Base-by-base conservation (phyloP, 2,888 invertebrate genomes). In the Caenorhabditis sp. region DNA sequence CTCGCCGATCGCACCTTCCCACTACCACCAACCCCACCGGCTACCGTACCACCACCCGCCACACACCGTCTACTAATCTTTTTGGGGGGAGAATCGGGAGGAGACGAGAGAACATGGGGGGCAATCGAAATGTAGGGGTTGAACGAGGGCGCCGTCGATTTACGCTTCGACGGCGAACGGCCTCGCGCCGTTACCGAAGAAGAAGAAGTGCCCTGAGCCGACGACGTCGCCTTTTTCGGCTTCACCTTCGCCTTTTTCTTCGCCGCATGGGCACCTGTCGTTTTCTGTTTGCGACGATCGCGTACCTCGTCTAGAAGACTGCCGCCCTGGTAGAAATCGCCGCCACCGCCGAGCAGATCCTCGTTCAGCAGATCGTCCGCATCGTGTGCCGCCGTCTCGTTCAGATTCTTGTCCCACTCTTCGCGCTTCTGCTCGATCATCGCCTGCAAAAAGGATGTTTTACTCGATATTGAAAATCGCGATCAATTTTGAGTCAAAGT, bases 331-430 rank as follows among this genome's bases (percentile, higher is more conserved):
- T 80, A 78, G 72, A 72, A 76, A 43, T 70, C 56, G 35, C 41
- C 46, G 9, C 59, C 56, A 27, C 41, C 46, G 9, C 59, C 52
- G 15, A 41, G 6, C 22, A 9, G 17, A 17, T 68, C 68, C 26
- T 22, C 17, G 32, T 39, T 27, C 39, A 45, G 20, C 30, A 37
- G 13, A 13, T 52, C 37, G 4, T 20, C 35, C 50, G 32, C 8
- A 13, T 70, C 53, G n/a, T 73, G 75, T 13, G 62, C 45, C 11
- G 39, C 35, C 3, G 41, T 32, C 8, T 73, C 78, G 48, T 77
- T 53, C 26, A 83, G 76, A 32, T 83, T 80, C 39, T 78, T 55
- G 43, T 83, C 71, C 85, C 85, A 85, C 46, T 82, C 83, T 35
- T 79, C 80, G 56, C 84, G 82, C 65, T 83, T 81, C 71, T 81